Conservation (phyloP, 1,140 invertebrate species). For the Sesamia nonagrioides region DNA sequence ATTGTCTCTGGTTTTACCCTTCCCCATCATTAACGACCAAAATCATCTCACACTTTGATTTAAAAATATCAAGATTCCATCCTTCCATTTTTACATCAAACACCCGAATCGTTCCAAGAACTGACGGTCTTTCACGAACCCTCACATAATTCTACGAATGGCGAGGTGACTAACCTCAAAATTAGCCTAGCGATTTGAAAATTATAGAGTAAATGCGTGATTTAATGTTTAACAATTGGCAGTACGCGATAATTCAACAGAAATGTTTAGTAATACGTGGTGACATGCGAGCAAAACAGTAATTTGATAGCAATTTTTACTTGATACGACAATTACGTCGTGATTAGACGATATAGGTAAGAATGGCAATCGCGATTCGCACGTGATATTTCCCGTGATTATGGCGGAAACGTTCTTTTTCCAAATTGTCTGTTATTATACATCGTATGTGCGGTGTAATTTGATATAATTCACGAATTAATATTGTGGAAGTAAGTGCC, state of each 20-base stretch:
- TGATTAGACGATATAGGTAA: conserved; percentile 40
- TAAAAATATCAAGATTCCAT: conserved; percentile 30
- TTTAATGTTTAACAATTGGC: conserved; percentile 9
- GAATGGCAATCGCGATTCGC: conserved; percentile 42
- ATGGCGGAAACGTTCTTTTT: conserved; percentile 43
- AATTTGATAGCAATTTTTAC: conserved; percentile 50
- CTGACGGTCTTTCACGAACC: conserved; percentile 27
- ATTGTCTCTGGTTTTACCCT: conserved; percentile 18
- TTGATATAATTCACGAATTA: conserved; percentile 21
- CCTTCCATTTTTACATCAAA: conserved; percentile 44
- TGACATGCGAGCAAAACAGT: conserved; percentile 47
- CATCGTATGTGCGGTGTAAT: conserved; percentile 33
- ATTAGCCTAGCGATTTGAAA: conserved; percentile 37
- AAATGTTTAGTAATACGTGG: conserved; percentile 41
- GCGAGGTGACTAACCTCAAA: conserved; percentile 44
- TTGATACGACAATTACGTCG: conserved; percentile 46
- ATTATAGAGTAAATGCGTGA: conserved; percentile 25
- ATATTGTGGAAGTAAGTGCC: conserved; percentile 4
- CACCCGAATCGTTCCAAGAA: conserved; percentile 46
- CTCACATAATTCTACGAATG: conserved; percentile 22
- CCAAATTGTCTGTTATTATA: conserved; percentile 44
- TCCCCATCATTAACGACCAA: conserved; percentile 30
- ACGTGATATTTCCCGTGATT: conserved; percentile 35
- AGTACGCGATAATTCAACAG: conserved; percentile 22
- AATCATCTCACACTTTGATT: conserved; percentile 47